Base-by-base conservation (phyloP, 2,797 vertebrate genomes). In the Phataginus tetradactyla region DNA sequence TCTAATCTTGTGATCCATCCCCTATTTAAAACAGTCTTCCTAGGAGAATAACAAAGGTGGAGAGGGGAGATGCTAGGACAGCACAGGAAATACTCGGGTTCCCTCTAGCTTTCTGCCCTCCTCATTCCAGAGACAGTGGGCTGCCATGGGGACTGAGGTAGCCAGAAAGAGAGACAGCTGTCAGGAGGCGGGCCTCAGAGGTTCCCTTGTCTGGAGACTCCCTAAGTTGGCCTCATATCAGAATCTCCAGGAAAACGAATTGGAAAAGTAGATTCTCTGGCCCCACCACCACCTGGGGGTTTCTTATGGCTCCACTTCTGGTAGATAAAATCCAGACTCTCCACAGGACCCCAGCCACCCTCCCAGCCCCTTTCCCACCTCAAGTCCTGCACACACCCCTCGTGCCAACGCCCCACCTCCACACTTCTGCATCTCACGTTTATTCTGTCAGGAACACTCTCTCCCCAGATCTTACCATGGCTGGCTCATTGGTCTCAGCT, bases 281-380 rank as follows among this genome's bases (percentile, higher is more conserved):
- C 2, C 12, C 51, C 32, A 18, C 39, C 11, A 12, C 45, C 45
- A 5, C 29, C 0, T 7, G 37, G 29, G 29, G 45, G n/a, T 0
- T 34, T 53, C 69, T 39, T 51, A 51, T 2, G 32, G 27, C 18
- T 25, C 63, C 18, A 1, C 10, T 32, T 61, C 68, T 75, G 20
- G n/a, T 21, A 20, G 77, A 23, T 7, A 20, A 63, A 42, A 69
- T 27, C 59, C 59, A n/a, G 14, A n/a, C 49, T 8, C 11, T 37
- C 29, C 9, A 0, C 0, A 1, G 34, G 25, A 1, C 7, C n/a
- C 9, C 12, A 4, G 1, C 42, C 18, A 5, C 25, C 79, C 25
- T 20, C 34, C 13, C 29, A 17, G 10, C 25, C 51, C 63, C 18
- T 34, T 37, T 25, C 81, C 23, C 21, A 68, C 45, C 45, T 53